Conservation (phyloP, 2,797 vertebrate genomes). For the Dromococcyx pavoninus region DNA sequence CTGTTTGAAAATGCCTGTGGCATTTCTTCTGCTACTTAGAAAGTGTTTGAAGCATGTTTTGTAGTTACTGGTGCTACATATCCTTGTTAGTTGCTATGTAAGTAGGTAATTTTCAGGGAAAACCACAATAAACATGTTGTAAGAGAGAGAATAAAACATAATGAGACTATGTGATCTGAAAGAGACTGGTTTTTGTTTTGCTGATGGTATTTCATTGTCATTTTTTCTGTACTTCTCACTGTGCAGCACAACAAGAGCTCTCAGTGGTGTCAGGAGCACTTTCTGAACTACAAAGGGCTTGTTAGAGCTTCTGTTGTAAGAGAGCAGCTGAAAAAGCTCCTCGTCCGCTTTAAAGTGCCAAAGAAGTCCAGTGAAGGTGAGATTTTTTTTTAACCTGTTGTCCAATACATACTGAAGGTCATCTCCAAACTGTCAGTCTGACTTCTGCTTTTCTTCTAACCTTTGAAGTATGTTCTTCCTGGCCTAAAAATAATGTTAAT, state of each 20-base stretch:
- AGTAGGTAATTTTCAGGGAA: not conserved
- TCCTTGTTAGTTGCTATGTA: not conserved
- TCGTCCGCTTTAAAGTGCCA: slow-evolving; percentile 96
- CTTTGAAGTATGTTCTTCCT: not conserved
- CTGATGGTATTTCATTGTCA: not conserved
- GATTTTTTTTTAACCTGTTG: not conserved
- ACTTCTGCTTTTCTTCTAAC: not conserved
- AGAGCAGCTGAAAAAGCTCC: slow-evolving; percentile 94
- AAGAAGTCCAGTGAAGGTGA: slow-evolving; percentile 95
- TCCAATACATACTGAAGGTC: not conserved
- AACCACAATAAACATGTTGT: not conserved
- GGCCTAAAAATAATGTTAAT: not conserved
- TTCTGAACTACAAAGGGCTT: slow-evolving; percentile 97
- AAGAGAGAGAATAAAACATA: not conserved
- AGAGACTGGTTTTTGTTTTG: not conserved
- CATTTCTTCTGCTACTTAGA: not conserved
- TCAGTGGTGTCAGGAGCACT: slow-evolving; percentile 98
- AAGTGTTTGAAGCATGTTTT: not conserved
- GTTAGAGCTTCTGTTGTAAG: slow-evolving; percentile 89
- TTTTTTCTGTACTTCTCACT: not conserved
- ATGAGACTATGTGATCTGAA: not conserved
- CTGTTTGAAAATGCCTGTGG: not conserved
- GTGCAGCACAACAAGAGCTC: slow-evolving; percentile 94
- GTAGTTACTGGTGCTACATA: not conserved
- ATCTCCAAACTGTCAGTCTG: not conserved